Evolutionary conservation across 2,888 invertebrate species (phyloP).

Genomic region (Onthophagus sagittarius): DNA sequence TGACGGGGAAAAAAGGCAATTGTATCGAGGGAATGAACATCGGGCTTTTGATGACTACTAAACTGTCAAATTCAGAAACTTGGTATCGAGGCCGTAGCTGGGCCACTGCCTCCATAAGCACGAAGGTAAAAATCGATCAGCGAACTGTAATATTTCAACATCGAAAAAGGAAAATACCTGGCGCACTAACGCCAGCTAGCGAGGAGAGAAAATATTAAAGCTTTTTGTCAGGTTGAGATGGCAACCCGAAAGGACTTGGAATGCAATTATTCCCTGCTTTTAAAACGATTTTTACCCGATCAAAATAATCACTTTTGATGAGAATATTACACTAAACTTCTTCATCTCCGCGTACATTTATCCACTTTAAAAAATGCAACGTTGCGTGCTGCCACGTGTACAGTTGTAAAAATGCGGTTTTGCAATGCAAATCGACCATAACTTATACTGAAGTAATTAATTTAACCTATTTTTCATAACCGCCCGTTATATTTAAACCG

Average conservation of each 20-base stretch:
- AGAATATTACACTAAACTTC: neutral
- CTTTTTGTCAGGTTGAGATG: neutral
- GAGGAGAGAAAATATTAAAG: neutral
- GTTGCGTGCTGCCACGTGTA: neutral
- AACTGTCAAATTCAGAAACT: constrained; percentile 13
- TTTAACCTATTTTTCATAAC: neutral
- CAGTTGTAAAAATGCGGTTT: neutral
- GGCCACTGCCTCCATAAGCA: neutral
- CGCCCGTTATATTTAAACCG: neutral
- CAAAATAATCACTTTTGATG: neutral
- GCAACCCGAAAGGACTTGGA: neutral
- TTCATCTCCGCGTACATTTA: neutral
- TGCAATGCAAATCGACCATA: neutral
- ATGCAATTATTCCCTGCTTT: neutral
- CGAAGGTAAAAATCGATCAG: neutral
- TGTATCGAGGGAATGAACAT: constrained; percentile 3
- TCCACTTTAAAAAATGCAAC: neutral
- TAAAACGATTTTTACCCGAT: neutral
- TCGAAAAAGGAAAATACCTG: neutral
- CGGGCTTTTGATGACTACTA: constrained; percentile 8
- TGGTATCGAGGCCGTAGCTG: neutral
- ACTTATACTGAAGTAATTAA: neutral
- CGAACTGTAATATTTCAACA: neutral
- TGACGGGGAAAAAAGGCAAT: constrained; percentile 4
- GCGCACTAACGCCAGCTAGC: neutral